phyloP scores from a whole-genome alignment of 2,888 invertebrate genomes.

The Drosophila cracens region DNA sequence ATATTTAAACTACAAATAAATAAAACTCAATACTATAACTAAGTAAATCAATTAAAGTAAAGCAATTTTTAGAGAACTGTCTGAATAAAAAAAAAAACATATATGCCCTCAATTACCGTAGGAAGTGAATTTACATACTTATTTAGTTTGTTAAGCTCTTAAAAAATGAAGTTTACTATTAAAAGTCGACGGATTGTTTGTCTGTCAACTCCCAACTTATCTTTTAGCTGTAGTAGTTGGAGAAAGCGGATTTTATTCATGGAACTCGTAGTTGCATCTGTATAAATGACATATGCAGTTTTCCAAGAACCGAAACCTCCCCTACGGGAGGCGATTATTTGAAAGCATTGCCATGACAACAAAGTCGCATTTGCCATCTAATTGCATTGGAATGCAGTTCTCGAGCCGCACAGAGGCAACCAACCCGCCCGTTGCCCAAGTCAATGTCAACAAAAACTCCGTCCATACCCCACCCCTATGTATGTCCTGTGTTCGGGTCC shows the following conservation, averaged over 20 bases:
- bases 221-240: conserved; percentile 1
- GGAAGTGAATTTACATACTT: conserved; percentile 8
- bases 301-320: conserved; percentile 72
- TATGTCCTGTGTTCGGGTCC: conserved; percentile 22
- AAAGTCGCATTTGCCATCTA: conserved; percentile 52
- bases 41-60: background rate
- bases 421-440: conserved; percentile 61
- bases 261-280: conserved; percentile 14
- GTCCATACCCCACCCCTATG: conserved; percentile 56
- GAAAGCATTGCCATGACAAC: conserved; percentile 51
- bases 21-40: background rate
- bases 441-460: conserved; percentile 70
- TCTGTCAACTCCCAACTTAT: conserved; percentile 17
- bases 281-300: conserved; percentile 52
- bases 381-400: conserved; percentile 76
- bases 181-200: background rate
- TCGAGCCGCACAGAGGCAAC: conserved; percentile 26
- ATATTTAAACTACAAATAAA: background rate
- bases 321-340: conserved; percentile 41
- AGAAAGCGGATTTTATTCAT: conserved; percentile 20
- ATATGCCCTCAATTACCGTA: background rate
- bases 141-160: conserved; percentile 24
- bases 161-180: conserved; percentile 9
- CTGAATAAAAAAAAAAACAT: background rate
- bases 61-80: background rate